Percentiles rank a stretch among this genome's conserved stretches.
Evolutionary conservation across 2,888 invertebrate species (phyloP).

Genomic region (Apodemia hepburni): DNA sequence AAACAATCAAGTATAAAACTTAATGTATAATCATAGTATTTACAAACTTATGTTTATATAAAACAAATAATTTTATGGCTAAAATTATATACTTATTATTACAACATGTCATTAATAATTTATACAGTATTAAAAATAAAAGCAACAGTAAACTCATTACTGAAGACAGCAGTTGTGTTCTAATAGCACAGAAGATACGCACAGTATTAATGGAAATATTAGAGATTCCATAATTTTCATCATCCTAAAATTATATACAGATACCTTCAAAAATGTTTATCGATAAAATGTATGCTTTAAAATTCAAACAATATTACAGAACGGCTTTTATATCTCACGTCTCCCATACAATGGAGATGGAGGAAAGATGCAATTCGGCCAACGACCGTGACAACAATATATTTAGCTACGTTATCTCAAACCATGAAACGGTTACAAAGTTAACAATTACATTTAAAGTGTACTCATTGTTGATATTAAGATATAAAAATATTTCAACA

Average conservation of each 20-base stretch:
- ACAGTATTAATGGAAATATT: constrained; percentile 66
- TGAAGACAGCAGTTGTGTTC: constrained; percentile 61
- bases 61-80: constrained; percentile 79
- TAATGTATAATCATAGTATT: constrained; percentile 79
- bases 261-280: constrained; percentile 60
- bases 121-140: constrained; percentile 73
- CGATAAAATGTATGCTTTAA: constrained; percentile 32
- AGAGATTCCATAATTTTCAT: constrained; percentile 76
- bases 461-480: constrained; percentile 22
- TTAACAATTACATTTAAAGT: constrained; percentile 21
- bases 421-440: constrained; percentile 18
- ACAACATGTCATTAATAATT: constrained; percentile 77
- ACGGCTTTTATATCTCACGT: not conserved
- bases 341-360: constrained; percentile 1
- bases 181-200: constrained; percentile 65
- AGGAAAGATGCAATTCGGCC: constrained; percentile 21
- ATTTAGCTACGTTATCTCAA: constrained; percentile 22
- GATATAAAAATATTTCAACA: constrained; percentile 31
- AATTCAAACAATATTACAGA: constrained; percentile 12
- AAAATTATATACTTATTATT: constrained; percentile 76
- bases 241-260: constrained; percentile 68
- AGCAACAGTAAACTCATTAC: constrained; percentile 73
- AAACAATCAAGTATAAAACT: constrained; percentile 77
- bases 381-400: constrained; percentile 21
- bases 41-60: constrained; percentile 77